Percentiles rank a stretch among this genome's conserved stretches.
Conservation (phyloP, 1,140 invertebrate species). For the Diachasmimorpha longicaudata region DNA sequence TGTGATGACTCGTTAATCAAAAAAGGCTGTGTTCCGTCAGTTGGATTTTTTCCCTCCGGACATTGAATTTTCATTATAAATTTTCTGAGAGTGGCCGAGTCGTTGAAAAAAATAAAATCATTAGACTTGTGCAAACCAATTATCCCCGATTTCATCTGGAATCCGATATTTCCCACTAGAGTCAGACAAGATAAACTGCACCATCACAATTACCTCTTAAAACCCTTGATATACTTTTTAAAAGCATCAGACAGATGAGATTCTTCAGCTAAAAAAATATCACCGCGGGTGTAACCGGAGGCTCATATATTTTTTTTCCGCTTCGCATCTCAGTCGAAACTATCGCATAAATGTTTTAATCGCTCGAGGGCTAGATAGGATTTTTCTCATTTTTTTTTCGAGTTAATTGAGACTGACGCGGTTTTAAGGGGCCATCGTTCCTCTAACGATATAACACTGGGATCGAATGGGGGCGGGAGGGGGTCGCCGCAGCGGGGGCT, state of each 20-base stretch:
- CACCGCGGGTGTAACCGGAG: background rate
- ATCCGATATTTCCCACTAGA: background rate
- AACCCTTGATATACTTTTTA: constrained; percentile 4
- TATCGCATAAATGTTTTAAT: constrained; percentile 19
- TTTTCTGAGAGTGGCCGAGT: no score
- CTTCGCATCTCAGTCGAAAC: background rate
- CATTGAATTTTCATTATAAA: no score
- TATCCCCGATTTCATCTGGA: background rate
- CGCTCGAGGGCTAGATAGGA: background rate
- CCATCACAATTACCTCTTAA: background rate
- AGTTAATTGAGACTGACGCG: constrained; percentile 20
- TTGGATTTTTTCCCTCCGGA: no score
- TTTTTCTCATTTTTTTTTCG: constrained; percentile 2
- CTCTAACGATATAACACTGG: background rate
- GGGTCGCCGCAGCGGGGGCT: background rate
- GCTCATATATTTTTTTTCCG: background rate
- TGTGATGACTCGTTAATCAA: no score
- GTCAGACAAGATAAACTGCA: background rate
- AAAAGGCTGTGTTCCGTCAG: no score
- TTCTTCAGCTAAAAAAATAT: background rate
- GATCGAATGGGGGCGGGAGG: background rate
- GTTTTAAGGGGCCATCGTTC: constrained; percentile 21
- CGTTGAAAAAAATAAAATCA: no score
- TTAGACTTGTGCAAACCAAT: background rate
- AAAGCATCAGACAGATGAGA: background rate